Percentiles rank a stretch among this genome's conserved stretches.
These are phyloP conservation scores for Drosophila gunungcola DNA, from an alignment of 1,140 invertebrate genomes.

Conservation along the genomic window DNA sequence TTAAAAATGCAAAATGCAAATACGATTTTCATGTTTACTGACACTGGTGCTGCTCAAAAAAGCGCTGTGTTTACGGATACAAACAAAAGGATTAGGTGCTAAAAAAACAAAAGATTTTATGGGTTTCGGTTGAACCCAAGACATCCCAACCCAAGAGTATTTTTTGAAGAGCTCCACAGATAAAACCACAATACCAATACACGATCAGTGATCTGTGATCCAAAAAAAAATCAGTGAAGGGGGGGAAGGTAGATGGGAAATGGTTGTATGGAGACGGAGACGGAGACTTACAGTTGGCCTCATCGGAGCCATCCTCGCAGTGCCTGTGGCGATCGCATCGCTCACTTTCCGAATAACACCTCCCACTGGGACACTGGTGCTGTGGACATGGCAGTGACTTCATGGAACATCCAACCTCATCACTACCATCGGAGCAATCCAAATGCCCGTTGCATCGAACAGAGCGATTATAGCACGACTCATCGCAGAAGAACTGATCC, in stretches of 20 bases:
- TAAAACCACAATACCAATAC: neutral
- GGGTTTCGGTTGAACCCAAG: neutral
- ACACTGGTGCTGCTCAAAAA: conserved; percentile 8
- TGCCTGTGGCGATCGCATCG: conserved; percentile 87
- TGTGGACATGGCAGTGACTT: conserved; percentile 63
- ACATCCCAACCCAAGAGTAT: neutral
- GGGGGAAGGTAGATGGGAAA: neutral
- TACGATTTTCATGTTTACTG: conserved; percentile 8
- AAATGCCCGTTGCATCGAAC: conserved; percentile 85
- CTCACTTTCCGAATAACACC: conserved; percentile 73
- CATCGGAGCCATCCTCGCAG: conserved; percentile 88
- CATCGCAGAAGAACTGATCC: conserved; percentile 85
- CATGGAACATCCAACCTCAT: conserved; percentile 83
- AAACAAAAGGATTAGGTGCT: conserved; percentile 14
- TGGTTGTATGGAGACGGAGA: conserved; percentile 50
- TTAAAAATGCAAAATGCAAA: neutral
- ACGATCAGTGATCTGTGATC: neutral
- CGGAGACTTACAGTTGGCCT: conserved; percentile 87
- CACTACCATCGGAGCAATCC: conserved; percentile 86
- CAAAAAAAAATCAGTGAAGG: neutral
- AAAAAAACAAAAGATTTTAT: neutral
- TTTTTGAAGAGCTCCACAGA: neutral
- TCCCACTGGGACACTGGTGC: conserved; percentile 74
- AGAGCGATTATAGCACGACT: conserved; percentile 84
- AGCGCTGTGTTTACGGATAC: conserved; percentile 6